Base-by-base conservation (phyloP, 2,113 vertebrate species). In the Rhinolophus sinicus region DNA sequence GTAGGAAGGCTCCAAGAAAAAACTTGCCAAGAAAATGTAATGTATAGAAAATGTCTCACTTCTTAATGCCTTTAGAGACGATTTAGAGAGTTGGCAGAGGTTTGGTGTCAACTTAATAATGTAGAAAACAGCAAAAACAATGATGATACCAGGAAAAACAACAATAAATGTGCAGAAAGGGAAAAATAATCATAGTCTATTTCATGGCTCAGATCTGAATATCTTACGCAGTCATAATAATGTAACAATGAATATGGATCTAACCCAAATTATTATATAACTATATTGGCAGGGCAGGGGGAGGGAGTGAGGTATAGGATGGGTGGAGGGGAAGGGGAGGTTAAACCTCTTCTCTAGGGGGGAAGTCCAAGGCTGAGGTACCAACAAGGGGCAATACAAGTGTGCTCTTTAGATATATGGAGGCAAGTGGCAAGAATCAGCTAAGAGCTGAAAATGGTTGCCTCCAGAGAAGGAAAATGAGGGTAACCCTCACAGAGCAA, bases 51-150 rank as follows among this genome's bases (percentile, higher is more conserved):
- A 52, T 2, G 8, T 85, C 47, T 90, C 65, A 14, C 72, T 85
- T 75, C 54, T 47, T 77, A 72, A 81, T 18, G 47, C 52, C 47
- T 56, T 47, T 38, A 13, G 14, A 54, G 58, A 93, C 47, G 33
- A 65, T 13, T 58, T 33, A 75, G 75, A 86, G 35, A 33, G 64
- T 35, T 56, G 65, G 56, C 35, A 90, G 85, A 89, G 88, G 35
- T 67, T 70, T 62, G 35, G 73, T 65, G 77, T 75, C 8, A 6
- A 60, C 81, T 72, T 84, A 26, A 64, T 40, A 58, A 67, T 77
- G 44, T 33, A 90, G 85, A 80, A 87, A 84, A 60, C 58, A 97
- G 52, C 64, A 54, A 91, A 96, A 95, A 70, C 89, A 77, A 81
- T 65, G 24, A 80, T 93, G 67, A 81, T 3, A 82, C 38, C 38